Evolutionary conservation across 2,797 vertebrate genomes (phyloP), one percentile per base, ranked within the genome.

Genomic region (Trematomus bernacchii): DNA sequence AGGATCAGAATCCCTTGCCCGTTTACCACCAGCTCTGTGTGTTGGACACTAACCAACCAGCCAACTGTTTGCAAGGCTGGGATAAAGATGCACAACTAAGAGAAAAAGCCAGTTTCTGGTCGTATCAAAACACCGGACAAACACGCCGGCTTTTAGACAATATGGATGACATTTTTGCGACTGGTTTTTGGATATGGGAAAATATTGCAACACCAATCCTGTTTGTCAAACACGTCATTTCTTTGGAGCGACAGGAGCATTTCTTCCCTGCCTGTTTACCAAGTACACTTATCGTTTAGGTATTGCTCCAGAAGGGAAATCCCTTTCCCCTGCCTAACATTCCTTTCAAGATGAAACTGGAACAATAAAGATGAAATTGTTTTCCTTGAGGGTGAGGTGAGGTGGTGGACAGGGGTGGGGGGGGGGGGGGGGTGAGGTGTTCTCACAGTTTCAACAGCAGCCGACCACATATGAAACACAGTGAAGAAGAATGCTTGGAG

Each of bases 401-500:
- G 46, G 43, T 13, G 16, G 48, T 16, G 30, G 16, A 9, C 12
- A 16, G 6, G 42, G 21, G 3, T 21, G 3, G 27, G 19, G 4
- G 11, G n/a, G 23, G 33, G 57, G 40, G 23, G 37, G n/a, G n/a
- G n/a, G 19, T 80, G 79, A 64, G 80, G 75, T 79, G 62, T 82
- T 66, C 68, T 43, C 66, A 65, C 0, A 33, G 51, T 76, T 83
- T 85, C 73, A 82, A 82, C 80, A 82, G 79, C 70, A 50, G 72
- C 68, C 2, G 1, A 76, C 89, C 85, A 77, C 89, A 90, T 77
- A 89, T 79, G 80, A 86, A 86, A 76, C 64, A 73, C 76, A 79
- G 74, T 57, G 71, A 79, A 76, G 83, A 80, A 59, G 77, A 87
- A 90, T 83, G 80, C 69, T 66, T 59, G 61, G 44, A 77, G 82